A percentile compares a stretch with the other conserved stretches of the same genome.
phyloP scores from a whole-genome alignment of 2,797 vertebrate species.

The Cyprinodon diabolis region DNA sequence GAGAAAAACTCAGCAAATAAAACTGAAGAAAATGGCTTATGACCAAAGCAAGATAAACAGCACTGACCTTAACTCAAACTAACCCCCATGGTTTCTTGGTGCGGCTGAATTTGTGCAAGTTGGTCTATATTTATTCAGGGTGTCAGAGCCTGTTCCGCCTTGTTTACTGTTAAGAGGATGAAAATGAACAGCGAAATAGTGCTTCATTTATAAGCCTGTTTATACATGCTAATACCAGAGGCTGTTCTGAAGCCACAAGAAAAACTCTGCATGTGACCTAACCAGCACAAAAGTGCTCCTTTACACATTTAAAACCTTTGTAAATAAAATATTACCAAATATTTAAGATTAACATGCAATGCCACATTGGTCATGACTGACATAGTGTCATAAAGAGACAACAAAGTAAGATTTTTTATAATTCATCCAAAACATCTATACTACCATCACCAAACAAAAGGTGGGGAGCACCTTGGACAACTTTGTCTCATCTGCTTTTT shows the following conservation, averaged over 20 bases:
- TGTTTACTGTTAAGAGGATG: conserved; percentile 81
- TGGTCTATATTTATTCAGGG: conserved; percentile 74
- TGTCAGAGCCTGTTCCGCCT: conserved; percentile 80
- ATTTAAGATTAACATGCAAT: conserved; percentile 44
- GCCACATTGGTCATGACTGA: conserved; percentile 26
- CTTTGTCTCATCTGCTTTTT: too few relatives aligned
- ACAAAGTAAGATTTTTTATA: conserved; percentile 3
- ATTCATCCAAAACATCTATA: neutral
- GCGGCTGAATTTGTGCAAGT: conserved; percentile 58
- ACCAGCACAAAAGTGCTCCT: conserved; percentile 60
- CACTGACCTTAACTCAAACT: conserved; percentile 75
- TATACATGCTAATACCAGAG: conserved; percentile 79
- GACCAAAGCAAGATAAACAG: conserved; percentile 65
- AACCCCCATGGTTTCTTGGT: conserved; percentile 44
- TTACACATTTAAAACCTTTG: conserved; percentile 30
- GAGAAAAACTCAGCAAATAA: conserved; percentile 64
- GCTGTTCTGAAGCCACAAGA: conserved; percentile 69
- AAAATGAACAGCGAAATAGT: conserved; percentile 80
- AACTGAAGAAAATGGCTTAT: conserved; percentile 38
- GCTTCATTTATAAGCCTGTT: conserved; percentile 80
- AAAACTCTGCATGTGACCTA: conserved; percentile 69
- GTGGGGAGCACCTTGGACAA: too few relatives aligned
- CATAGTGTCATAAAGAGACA: conserved; percentile 31
- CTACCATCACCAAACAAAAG: too few relatives aligned
- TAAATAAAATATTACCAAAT: conserved; percentile 40